These are phyloP conservation scores for Pipistrellus pipistrellus DNA, from an alignment of 2,797 vertebrate species.

Conservation along the genomic window DNA sequence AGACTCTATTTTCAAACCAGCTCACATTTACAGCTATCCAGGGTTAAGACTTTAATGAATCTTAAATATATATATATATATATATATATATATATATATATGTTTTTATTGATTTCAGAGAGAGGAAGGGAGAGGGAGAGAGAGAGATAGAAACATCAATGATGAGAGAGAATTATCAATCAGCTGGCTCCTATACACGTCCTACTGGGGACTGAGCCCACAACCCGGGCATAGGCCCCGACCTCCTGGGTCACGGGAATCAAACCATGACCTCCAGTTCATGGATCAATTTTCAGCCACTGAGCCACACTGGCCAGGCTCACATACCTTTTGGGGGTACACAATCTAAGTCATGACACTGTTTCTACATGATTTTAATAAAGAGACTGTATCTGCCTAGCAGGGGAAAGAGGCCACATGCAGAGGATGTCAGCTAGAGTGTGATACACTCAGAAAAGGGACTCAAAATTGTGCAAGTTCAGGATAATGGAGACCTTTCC, in stretches of 20 bases:
- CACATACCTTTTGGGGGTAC: not conserved
- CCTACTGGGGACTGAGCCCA: no score
- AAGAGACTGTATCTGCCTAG: not conserved
- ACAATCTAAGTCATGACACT: not conserved
- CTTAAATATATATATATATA: not conserved
- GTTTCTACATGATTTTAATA: not conserved
- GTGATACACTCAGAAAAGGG: not conserved
- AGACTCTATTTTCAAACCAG: not conserved
- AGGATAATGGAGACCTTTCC: not conserved
- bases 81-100: no score
- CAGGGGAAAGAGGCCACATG: not conserved
- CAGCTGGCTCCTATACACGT: no score
- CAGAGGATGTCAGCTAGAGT: fast-evolving
- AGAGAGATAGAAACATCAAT: no score
- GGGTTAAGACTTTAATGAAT: not conserved
- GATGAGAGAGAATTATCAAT: no score
- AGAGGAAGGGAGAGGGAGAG: no score
- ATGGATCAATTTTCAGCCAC: no score
- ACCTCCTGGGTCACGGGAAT: no score
- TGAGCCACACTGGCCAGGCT: no score
- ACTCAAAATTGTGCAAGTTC: not conserved
- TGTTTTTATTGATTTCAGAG: no score
- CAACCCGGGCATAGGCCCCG: no score
- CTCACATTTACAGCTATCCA: not conserved
- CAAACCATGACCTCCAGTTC: no score